Base-by-base conservation (phyloP, 2,888 invertebrate species). In the Drosophila dives region DNA sequence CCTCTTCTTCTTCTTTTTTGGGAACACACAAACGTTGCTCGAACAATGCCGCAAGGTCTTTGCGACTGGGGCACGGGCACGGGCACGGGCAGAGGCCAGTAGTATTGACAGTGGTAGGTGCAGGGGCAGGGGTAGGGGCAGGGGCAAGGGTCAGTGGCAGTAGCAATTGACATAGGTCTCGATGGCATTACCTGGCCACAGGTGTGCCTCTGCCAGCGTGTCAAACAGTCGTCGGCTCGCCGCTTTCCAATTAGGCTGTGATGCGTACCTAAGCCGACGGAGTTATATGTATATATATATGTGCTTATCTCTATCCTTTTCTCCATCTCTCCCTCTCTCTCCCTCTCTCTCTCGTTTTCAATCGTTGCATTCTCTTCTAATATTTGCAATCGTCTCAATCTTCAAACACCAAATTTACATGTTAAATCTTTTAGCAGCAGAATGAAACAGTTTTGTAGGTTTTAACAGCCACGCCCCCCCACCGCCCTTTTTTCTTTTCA, bases 101-200 rank as follows among this genome's bases (percentile, higher is more conserved):
- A 26, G 12, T 32, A 32, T 29, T 32, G 36, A 45, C 48, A 32
- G 48, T 23, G 17, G 3, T 15, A 1, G 32, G 32, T 40, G 12
- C 38, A 12, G 32, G 32, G 50, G 60, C 60, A 61, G 26, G 23
- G 50, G 50, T 36, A 36, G 53, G 23, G 23, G 51, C 53, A 71
- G 36, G 29, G 54, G 42, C 60, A 72, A 40, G 50, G 62, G 26
- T 8, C 38, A 26, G 29, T 36, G 42, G 54, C 56, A 42, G 42
- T 15, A 38, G n/a, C 60, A 62, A 23, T 64, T 59, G 69, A 59
- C 45, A 53, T 56, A 34, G 71, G 69, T 58, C 40, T 32, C n/a
- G 29, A n/a, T 32, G 23, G n/a, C 29, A 59, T 34, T 72, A 76
- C 73, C 77, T 72, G 77, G 38, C 51, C 73, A 34, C 68, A 77